A percentile compares a stretch with the other conserved stretches of the same genome.
These are phyloP conservation scores for Molossus molossus DNA, from an alignment of 2,797 vertebrate genomes.

Conservation along the genomic window DNA sequence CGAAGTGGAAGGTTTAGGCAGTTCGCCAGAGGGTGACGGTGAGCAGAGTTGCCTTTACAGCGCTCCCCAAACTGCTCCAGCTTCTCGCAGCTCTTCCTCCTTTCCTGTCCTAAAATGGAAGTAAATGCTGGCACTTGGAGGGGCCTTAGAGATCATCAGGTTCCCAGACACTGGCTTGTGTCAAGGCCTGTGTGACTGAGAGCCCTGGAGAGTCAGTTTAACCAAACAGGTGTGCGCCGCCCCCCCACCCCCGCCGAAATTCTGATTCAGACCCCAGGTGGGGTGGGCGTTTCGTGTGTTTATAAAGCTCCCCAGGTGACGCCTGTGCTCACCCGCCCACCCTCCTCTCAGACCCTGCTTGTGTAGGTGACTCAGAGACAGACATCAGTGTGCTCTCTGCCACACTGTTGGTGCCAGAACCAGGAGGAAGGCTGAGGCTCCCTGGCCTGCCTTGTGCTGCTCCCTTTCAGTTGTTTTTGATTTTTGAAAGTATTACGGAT, in stretches of 20 bases:
- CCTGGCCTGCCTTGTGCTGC: neutral
- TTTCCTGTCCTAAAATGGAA: slow-evolving; percentile 33
- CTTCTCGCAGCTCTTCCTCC: slow-evolving; percentile 40
- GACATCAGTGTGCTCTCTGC: rapidly evolving
- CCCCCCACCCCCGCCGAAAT: neutral
- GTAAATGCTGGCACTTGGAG: neutral
- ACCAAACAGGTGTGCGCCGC: neutral
- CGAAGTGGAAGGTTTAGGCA: neutral
- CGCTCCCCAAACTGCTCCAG: neutral
- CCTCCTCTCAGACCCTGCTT: neutral
- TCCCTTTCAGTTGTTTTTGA: neutral
- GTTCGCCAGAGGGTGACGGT: neutral
- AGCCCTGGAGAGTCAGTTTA: neutral
- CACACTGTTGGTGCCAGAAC: neutral
- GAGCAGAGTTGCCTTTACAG: neutral
- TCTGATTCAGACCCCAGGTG: neutral
- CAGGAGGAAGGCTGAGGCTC: neutral
- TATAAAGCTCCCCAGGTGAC: neutral
- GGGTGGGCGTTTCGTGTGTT: neutral
- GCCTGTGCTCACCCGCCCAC: neutral
- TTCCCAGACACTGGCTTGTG: neutral
- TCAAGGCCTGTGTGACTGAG: neutral
- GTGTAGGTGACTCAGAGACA: neutral
- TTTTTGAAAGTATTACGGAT: neutral
- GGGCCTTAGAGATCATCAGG: neutral